Evolutionary conservation across 2,888 invertebrate genomes (phyloP), one percentile per base, ranked within the genome.

Genomic region (Tetranychus piercei): DNA sequence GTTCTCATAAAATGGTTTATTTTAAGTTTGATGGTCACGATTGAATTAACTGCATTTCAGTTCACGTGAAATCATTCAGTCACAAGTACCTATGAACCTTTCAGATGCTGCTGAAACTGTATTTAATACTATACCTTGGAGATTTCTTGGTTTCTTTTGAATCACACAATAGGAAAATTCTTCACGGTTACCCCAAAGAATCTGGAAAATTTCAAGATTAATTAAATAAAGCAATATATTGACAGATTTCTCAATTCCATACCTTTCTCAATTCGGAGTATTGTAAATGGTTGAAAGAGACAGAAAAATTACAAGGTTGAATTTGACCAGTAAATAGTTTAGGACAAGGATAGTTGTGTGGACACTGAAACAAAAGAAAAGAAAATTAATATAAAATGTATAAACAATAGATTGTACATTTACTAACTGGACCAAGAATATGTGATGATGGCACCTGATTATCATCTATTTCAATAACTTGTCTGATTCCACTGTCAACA

Each of bases 271-370:
- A 23, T 6, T 69, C 69, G 4, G 23, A 15, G 9, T 20, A 11
- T 0, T 86, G 84, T 74, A 86, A 83, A 80, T 80, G 79, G 34
- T 79, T 77, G 78, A 88, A 91, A 23, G 84, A 81, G 73, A 88
- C 86, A 78, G 87, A 81, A 81, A 91, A 93, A 81, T 90, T 91
- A 79, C 94, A 94, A 0, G 91, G 90, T 0, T 87, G 88, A 7
- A 86, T 82, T 43, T 78, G 72, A 43, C 43, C 77, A 74, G 88
- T 86, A 75, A 85, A 83, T 78, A 87, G 86, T 78, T 89, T 85
- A 0, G 95, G 95, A 81, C 95, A 96, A 0, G 84, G 80, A 34
- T 83, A 81, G 79, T 92, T 90, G 80, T 93, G 92, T 0, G 94
- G 90, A 81, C 95, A 96, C 85, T 75, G 77, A 71, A 20, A 76